Conservation (phyloP, 2,113 vertebrate genomes). For the Antidorcas marsupialis region DNA sequence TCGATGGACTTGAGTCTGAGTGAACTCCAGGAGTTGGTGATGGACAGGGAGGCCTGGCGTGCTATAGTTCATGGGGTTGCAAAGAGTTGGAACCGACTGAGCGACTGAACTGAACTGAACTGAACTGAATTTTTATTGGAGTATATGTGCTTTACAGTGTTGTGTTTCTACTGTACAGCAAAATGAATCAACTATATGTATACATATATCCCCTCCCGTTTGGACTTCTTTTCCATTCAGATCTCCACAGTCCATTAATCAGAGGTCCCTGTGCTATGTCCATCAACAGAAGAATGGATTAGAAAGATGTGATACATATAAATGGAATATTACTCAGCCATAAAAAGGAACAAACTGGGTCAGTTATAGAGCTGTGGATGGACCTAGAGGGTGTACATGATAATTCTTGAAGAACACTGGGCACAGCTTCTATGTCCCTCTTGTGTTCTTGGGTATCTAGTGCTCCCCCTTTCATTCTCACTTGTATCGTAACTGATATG, state of each 20-base stretch:
- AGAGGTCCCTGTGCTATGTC: neutral
- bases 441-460: neutral
- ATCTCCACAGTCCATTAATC: neutral
- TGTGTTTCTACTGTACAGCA: neutral
- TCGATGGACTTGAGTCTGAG: too few species aligned
- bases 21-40: too few species aligned
- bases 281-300: neutral
- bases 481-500: neutral
- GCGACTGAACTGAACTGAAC: too few species aligned
- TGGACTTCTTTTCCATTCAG: neutral
- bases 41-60: too few species aligned
- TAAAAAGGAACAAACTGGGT: neutral
- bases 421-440: neutral
- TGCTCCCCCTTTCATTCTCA: neutral
- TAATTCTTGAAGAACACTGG: neutral
- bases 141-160: neutral
- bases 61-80: accelerated
- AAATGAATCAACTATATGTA: neutral
- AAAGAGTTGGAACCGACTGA: too few species aligned
- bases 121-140: neutral
- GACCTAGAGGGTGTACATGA: neutral
- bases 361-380: neutral
- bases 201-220: neutral
- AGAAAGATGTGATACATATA: neutral
- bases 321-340: neutral